These are phyloP conservation scores for Henicopernis longicauda DNA, from an alignment of 2,113 vertebrate species.

Conservation along the genomic window DNA sequence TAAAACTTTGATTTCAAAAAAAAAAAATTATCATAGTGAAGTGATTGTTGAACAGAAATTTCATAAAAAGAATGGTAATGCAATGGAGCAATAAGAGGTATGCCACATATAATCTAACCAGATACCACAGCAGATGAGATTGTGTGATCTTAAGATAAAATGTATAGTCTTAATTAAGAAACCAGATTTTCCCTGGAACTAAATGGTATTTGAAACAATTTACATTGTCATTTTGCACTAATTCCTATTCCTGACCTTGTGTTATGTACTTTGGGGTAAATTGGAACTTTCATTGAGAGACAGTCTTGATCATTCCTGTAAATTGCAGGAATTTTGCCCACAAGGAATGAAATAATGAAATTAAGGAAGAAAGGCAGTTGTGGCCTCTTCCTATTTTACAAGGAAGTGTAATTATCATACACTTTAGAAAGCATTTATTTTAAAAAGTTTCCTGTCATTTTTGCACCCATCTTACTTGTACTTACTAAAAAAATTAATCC, in stretches of 20 bases:
- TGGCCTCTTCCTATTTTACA: neutral
- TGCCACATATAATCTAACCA: neutral
- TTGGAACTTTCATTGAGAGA: slow-evolving; percentile 2
- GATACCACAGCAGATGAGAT: neutral
- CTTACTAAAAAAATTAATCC: neutral
- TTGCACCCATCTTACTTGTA: neutral
- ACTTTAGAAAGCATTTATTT: neutral
- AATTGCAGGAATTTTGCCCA: neutral
- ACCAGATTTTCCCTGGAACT: neutral
- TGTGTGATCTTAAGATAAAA: slow-evolving; percentile 7
- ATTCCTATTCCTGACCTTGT: neutral
- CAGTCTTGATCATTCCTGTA: neutral
- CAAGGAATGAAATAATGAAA: neutral
- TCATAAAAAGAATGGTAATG: neutral
- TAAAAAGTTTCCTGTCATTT: neutral
- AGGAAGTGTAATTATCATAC: neutral
- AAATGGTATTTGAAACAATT: neutral
- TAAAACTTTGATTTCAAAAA: slow-evolving; percentile 55
- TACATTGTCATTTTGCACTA: neutral
- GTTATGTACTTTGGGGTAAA: neutral
- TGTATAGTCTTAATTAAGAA: slow-evolving; percentile 40
- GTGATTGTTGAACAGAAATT: slow-evolving; percentile 7
- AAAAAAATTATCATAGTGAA: slow-evolving; percentile 48
- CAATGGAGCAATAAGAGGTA: neutral
- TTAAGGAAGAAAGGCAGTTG: neutral